Evolutionary conservation across 2,113 vertebrate species (phyloP).

Genomic region (Motacilla tschutschensis): DNA sequence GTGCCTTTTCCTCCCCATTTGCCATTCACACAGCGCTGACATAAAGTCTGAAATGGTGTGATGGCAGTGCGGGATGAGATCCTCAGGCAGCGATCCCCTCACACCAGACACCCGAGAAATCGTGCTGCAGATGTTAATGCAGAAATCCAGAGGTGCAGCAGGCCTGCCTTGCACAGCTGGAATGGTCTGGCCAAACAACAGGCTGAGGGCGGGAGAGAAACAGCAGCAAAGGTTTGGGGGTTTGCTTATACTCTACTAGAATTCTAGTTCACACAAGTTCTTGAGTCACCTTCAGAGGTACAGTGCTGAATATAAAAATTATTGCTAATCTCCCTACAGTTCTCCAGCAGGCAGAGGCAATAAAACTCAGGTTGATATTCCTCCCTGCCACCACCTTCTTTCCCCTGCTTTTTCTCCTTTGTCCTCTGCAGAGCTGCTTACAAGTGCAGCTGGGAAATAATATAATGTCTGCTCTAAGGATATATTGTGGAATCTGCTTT

Average conservation of each 20-base stretch:
- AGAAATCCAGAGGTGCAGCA: accelerated
- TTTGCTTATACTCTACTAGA: neutral
- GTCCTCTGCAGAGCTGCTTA: slow-evolving; percentile 24
- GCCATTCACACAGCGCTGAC: accelerated
- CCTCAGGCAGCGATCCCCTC: neutral
- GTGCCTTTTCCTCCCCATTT: neutral
- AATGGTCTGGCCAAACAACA: neutral
- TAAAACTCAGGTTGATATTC: slow-evolving; percentile 42
- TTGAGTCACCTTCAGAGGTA: slow-evolving; percentile 49
- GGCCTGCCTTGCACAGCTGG: neutral
- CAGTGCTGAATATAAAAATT: slow-evolving; percentile 45
- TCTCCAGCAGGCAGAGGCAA: slow-evolving; percentile 46
- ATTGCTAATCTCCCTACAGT: slow-evolving; percentile 49
- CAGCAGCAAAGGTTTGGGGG: neutral
- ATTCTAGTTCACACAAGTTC: neutral
- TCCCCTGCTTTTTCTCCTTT: neutral
- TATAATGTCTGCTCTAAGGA: neutral
- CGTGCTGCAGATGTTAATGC: neutral
- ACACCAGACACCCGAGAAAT: neutral
- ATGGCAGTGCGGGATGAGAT: neutral
- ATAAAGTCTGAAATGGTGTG: neutral
- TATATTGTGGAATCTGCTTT: slow-evolving; percentile 31
- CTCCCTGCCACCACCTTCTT: neutral
- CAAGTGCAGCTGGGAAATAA: slow-evolving; percentile 35
- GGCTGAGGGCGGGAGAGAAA: neutral